Evolutionary conservation across 2,113 vertebrate genomes (phyloP).

Genomic region (Nothobranchius furzeri): DNA sequence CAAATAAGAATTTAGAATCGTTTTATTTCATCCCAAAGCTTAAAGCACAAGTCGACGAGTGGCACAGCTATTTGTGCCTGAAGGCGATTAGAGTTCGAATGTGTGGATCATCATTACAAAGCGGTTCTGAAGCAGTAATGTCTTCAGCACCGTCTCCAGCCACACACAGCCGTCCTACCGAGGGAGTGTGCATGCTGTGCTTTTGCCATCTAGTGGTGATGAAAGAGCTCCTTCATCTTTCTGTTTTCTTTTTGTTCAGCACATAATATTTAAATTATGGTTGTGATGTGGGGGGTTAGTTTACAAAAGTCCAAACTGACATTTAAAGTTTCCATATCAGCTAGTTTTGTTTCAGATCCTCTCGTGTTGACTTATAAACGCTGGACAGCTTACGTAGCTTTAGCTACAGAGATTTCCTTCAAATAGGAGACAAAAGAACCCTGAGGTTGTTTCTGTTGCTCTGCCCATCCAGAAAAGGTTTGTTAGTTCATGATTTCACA

Average conservation of each 20-base stretch:
- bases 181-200: constrained; percentile 13
- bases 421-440: too few species aligned
- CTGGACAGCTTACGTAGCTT: too few species aligned
- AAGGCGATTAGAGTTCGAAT: constrained; percentile 21
- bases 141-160: constrained; percentile 14
- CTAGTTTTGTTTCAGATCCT: too few species aligned
- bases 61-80: constrained; percentile 8
- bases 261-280: neutral
- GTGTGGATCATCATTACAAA: constrained; percentile 39
- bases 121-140: constrained; percentile 25
- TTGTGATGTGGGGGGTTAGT: too few species aligned
- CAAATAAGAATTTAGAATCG: constrained; percentile 41
- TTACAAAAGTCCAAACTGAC: too few species aligned
- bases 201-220: constrained; percentile 68
- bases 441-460: too few species aligned
- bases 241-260: neutral
- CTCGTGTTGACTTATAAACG: too few species aligned
- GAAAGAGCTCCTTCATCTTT: neutral
- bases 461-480: too few species aligned
- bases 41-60: constrained; percentile 19
- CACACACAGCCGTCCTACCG: neutral
- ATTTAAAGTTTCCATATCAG: too few species aligned
- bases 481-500: too few species aligned
- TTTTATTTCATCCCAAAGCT: constrained; percentile 48
- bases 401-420: too few species aligned